A percentile compares a stretch with the other conserved stretches of the same genome.
These are phyloP conservation scores for Paratrypauchen microcephalus DNA, from an alignment of 2,797 vertebrate genomes.

Conservation along the genomic window DNA sequence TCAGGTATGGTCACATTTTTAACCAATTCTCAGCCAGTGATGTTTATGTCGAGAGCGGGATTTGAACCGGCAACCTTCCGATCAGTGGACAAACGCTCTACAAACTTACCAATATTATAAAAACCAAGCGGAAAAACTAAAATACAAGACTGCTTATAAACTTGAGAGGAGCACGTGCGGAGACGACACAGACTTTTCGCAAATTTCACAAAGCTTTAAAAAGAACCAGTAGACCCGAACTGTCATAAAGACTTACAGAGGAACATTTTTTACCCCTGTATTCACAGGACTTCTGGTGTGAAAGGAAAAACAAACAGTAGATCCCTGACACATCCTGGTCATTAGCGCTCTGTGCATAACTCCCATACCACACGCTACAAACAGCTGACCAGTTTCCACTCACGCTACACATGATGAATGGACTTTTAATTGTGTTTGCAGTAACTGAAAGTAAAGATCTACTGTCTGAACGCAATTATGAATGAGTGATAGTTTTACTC, in stretches of 20 bases:
- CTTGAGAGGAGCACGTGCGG: constrained; percentile 26
- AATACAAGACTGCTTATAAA: constrained; percentile 11
- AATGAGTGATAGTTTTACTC: neutral
- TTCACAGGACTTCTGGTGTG: constrained; percentile 32
- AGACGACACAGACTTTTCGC: constrained; percentile 48
- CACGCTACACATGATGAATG: constrained; percentile 8
- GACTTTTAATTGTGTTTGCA: constrained; percentile 21
- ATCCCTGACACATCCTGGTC: constrained; percentile 13
- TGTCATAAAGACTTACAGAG: constrained; percentile 45
- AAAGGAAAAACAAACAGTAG: constrained; percentile 44
- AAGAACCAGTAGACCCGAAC: constrained; percentile 17
- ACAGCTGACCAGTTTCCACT: constrained; percentile 12
- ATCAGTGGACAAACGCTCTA: too few relatives aligned
- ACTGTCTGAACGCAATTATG: neutral
- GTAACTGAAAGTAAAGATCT: neutral
- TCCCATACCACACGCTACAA: constrained; percentile 29
- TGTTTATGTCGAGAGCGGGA: too few relatives aligned
- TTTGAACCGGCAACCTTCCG: too few relatives aligned
- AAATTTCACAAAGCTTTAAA: constrained; percentile 28
- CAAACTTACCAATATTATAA: constrained; percentile 8
- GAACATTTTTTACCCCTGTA: constrained; percentile 33
- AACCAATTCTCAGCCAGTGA: too few relatives aligned
- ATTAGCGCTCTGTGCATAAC: constrained; percentile 11
- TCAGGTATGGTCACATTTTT: neutral
- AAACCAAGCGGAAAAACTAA: neutral